Conservation (phyloP, 2,797 vertebrate species). For the Choloepus didactylus region DNA sequence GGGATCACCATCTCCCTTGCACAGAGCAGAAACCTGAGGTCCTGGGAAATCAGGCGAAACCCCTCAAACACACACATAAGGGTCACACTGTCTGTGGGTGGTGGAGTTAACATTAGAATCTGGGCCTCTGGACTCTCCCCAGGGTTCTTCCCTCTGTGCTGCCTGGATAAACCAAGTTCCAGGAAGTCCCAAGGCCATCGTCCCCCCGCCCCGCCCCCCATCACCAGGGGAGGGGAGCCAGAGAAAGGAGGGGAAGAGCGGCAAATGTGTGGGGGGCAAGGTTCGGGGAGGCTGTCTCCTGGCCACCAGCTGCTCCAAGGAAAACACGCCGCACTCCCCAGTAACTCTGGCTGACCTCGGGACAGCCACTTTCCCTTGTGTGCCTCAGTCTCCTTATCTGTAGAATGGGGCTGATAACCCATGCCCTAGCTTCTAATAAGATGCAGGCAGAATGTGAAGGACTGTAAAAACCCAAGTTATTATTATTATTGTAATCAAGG, state of each 20-base stretch:
- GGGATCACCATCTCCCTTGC: slow-evolving; percentile 31
- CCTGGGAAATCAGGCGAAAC: neutral
- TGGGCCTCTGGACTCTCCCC: slow-evolving; percentile 51
- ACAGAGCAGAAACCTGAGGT: slow-evolving; percentile 25
- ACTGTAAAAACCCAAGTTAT: neutral
- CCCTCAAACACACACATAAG: neutral
- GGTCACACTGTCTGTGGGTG: neutral
- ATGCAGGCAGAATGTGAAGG: neutral
- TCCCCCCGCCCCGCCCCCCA: neutral
- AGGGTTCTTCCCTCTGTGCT: neutral
- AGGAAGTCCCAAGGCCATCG: slow-evolving; percentile 63
- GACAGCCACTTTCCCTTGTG: neutral
- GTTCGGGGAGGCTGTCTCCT: slow-evolving; percentile 24
- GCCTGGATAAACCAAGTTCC: slow-evolving; percentile 72
- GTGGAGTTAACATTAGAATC: neutral
- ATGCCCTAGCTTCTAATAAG: neutral
- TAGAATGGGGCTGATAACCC: slow-evolving; percentile 35
- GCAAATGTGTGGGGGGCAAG: neutral
- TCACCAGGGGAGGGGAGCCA: neutral
- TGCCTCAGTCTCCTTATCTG: slow-evolving; percentile 13
- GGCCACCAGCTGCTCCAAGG: slow-evolving; percentile 18
- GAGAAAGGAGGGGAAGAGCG: neutral
- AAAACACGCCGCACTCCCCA: neutral
- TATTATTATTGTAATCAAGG: neutral
- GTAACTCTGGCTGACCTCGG: neutral